Base-by-base conservation (phyloP, 2,113 vertebrate genomes). In the Psittacara wagleri region DNA sequence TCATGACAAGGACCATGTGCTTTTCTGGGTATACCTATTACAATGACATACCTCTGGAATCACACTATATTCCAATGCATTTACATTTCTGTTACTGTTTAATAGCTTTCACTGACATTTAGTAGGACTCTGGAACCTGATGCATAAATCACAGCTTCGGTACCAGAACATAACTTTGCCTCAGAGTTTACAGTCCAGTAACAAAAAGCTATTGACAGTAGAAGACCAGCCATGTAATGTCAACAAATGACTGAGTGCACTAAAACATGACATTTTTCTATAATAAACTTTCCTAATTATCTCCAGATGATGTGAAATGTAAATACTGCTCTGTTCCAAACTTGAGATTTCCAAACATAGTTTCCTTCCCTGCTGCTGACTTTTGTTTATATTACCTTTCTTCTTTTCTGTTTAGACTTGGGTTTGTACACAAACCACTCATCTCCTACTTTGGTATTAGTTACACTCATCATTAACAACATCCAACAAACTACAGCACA, bases 161-260 rank as follows among this genome's bases (percentile, higher is more conserved):
- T 44, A 81, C 19, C 61, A 90, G 61, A 93, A 80, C 10, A 35
- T 2, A 7, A 49, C 24, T 63, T 57, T 88, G 64, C 15, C 22
- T 64, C 13, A 54, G 39, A 87, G 27, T 88, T 92, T 39, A 83
- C 13, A 54, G 23, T 35, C 22, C 27, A 57, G 23, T 15, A 77
- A 62, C 6, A 66, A 52, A 82, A 90, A 69, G 17, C 9, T 63
- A 17, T 11, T 37, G 17, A 13, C 43, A 84, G 27, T 3, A 49
- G 49, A 18, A 6, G 3, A 90, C 1, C 1, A 73, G 43, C 4
- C 16, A 3, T 3, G 5, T 37, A 51, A 43, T 6, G 23, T 74
- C 41, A 94, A 67, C 33, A 83, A 18, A 16, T 10, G 5, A 76
- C 28, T 20, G 31, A 77, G 2, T 17, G 15, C 28, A 54, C 11